Conservation (phyloP, 2,888 invertebrate genomes). For the Conops quadrifasciatus region DNA sequence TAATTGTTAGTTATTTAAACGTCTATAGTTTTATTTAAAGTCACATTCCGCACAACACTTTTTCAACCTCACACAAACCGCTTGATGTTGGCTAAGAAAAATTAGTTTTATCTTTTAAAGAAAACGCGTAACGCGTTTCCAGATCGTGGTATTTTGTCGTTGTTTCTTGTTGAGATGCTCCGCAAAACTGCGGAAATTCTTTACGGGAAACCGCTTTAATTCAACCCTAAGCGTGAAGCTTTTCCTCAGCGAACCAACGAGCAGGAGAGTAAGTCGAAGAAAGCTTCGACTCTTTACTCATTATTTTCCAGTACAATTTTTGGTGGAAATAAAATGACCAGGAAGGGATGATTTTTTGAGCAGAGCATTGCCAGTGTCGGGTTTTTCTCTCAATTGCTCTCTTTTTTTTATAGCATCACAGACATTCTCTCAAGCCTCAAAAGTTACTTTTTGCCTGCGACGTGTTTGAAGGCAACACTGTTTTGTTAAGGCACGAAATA, state of each 20-base stretch:
- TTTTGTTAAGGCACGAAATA: no score
- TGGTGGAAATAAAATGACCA: not conserved
- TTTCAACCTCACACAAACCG: slow-evolving; percentile 9
- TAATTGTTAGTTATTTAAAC: not conserved
- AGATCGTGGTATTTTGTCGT: not conserved
- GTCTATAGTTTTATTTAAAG: not conserved
- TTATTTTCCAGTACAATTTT: not conserved
- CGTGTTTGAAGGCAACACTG: no score
- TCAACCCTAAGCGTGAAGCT: slow-evolving; percentile 42
- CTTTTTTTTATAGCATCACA: no score
- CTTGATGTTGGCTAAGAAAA: slow-evolving; percentile 8
- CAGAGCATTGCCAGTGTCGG: slow-evolving; percentile 42
- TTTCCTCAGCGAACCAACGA: not conserved
- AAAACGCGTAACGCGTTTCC: slow-evolving; percentile 15
- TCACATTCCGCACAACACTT: not conserved
- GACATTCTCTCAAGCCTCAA: no score
- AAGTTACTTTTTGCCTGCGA: no score
- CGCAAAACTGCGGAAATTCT: slow-evolving; percentile 55
- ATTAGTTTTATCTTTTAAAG: slow-evolving; percentile 4
- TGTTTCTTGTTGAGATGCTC: slow-evolving; percentile 53
- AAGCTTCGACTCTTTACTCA: not conserved
- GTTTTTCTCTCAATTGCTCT: no score
- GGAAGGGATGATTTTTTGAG: slow-evolving; percentile 5
- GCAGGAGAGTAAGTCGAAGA: not conserved
- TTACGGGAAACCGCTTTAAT: slow-evolving; percentile 45